These are phyloP conservation scores for Drosophila lacertosa DNA, from an alignment of 1,140 invertebrate genomes.

Conservation along the genomic window DNA sequence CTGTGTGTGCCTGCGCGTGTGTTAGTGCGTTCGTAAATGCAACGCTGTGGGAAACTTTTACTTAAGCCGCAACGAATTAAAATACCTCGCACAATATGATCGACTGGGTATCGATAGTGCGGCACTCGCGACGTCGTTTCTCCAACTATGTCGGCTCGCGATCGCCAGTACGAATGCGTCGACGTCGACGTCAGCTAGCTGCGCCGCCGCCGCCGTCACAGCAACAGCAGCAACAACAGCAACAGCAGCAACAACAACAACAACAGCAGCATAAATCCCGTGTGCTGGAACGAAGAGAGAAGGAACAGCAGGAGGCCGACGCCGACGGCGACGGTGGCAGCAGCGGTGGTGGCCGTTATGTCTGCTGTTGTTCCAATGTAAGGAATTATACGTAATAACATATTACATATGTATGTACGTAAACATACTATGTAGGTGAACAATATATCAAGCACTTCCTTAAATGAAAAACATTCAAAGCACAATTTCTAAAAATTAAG, in stretches of 20 bases:
- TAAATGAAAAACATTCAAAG: too few relatives aligned
- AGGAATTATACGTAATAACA: constrained; percentile 22
- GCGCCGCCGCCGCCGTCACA: constrained; percentile 57
- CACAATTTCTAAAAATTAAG: too few relatives aligned
- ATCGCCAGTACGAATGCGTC: constrained; percentile 87
- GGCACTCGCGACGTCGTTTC: constrained; percentile 89
- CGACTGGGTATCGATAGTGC: constrained; percentile 91
- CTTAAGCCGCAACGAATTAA: constrained; percentile 8
- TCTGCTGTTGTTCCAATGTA: constrained; percentile 79
- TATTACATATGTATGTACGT: neutral
- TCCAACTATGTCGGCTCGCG: constrained; percentile 88
- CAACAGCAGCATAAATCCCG: constrained; percentile 55
- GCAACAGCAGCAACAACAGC: constrained; percentile 39
- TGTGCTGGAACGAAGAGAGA: constrained; percentile 49
- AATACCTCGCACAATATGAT: constrained; percentile 86
- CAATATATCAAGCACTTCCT: too few relatives aligned
- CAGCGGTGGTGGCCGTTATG: constrained; percentile 50
- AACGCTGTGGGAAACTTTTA: constrained; percentile 13
- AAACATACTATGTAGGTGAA: too few relatives aligned
- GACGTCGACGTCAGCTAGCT: constrained; percentile 84
- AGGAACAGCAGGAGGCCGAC: constrained; percentile 22
- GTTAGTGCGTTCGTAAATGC: constrained; percentile 8
- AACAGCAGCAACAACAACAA: constrained; percentile 40
- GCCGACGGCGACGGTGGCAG: constrained; percentile 27
- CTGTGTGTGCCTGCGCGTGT: neutral